Base-by-base conservation (phyloP, 2,888 invertebrate species). In the Xylota segnis region DNA sequence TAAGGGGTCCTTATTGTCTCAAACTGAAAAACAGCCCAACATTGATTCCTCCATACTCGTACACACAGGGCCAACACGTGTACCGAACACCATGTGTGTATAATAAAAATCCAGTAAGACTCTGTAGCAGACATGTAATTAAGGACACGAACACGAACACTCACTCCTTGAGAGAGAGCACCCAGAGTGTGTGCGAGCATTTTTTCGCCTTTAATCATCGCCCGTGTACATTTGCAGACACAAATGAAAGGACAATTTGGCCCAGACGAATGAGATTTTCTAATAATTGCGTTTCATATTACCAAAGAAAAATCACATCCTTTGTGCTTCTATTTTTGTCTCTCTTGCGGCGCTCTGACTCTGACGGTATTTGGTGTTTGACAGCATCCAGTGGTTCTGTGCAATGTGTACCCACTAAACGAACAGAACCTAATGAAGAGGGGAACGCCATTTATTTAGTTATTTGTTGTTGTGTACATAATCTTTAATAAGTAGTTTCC, bases 191-290 rank as follows among this genome's bases (percentile, higher is more conserved):
- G n/a, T n/a, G 7, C 14, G 16, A 27, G 9, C 4, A 16, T 27
- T 43, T 34, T 40, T 37, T 40, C 40, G 61, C 47, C 59, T 27
- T 72, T 58, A 71, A 71, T 58, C 56, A 58, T 47, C 18, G 34
- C 14, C 14, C 34, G 37, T 59, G 50, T 52, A 12, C 40, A 58
- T 68, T 59, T 56, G 37, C 65, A 66, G 29, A 47, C 50, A 71
- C 47, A 66, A 66, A 66, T 58, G 66, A 54, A 61, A 70, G 45
- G 52, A 77, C 77, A 54, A 52, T 52, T 70, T 77, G 59, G 52
- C 18, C 23, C 43, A 77, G 52, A 77, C 61, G 61, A 76, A 71
- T 63, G 45, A 56, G 61, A 70, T 78, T 71, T 72, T 71, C 78
- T 47, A 79, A 79, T 61, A 61, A 70, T 61, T 70, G 16, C 61